Evolutionary conservation across 2,797 vertebrate species (phyloP).

Genomic region (Pelochelys cantorii): DNA sequence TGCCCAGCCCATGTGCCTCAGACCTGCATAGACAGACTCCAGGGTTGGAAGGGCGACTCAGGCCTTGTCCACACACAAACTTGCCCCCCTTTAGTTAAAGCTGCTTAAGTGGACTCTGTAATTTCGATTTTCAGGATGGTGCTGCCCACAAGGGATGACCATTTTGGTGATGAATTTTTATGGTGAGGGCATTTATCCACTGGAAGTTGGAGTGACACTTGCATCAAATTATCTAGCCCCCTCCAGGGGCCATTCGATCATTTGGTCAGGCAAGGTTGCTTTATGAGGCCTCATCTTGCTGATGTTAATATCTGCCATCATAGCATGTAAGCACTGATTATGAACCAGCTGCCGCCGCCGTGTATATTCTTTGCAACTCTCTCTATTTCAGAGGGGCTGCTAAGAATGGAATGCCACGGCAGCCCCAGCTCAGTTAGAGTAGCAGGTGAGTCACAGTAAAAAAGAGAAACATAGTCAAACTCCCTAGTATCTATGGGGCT

Average conservation of each 20-base stretch:
- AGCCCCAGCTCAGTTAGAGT: neutral
- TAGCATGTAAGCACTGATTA: fast-evolving
- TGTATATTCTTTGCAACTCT: neutral
- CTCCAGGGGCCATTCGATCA: neutral
- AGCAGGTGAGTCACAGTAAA: neutral
- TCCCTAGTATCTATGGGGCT: neutral
- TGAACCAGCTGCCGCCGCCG: neutral
- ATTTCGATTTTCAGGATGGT: neutral
- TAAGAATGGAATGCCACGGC: neutral
- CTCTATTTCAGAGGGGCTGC: neutral
- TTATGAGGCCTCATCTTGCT: neutral
- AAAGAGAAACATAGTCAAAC: neutral
- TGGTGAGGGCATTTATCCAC: neutral
- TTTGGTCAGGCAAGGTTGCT: neutral
- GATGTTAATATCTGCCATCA: fast-evolving
- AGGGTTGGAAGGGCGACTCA: neutral
- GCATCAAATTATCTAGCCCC: neutral
- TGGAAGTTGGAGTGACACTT: neutral
- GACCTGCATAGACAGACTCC: neutral
- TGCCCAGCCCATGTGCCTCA: neutral
- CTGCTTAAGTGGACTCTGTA: neutral
- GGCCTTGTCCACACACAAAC: neutral
- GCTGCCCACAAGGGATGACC: neutral
- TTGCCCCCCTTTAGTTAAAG: neutral
- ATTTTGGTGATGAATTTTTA: neutral